Evolutionary conservation across 1,140 invertebrate species (phyloP), one percentile per base, ranked within the genome.

Genomic region (Leptinotarsa defecta): DNA sequence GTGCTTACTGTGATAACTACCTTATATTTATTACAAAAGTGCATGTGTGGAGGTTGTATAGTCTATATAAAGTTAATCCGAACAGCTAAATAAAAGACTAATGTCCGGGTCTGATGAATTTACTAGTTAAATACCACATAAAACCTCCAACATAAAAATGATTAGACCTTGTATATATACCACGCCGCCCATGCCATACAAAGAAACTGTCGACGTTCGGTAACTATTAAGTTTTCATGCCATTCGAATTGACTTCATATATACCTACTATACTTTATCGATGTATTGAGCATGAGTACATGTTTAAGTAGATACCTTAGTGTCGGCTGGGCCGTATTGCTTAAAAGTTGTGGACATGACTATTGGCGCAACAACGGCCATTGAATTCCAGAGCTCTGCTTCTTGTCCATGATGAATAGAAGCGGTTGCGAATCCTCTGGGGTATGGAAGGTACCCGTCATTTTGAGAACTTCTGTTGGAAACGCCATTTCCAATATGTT

Each of bases 341-440:
- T 96, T 94, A 85, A 95, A 99, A 68, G 98, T 99, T 13, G 98
- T 97, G 1, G 97, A 92, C 81, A 95, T 88, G 5, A 94, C 93
- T 79, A 99, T 93, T 1, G 95, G 96, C n/a, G 96, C 92, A 48
- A 99, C 92, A 13, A 99, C 93, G 70, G 93, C 85, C 71, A 84
- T 84, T 1, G 85, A 87, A 69, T 87, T 92, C 96, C 96, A 98
- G 88, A 98, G 93, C 65, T 92, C 90, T 11, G 96, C 94, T 80
- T 95, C 92, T 87, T 98, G 96, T 17, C 95, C 94, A 80, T 88
- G 90, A 82, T 99, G 97, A 82, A 98, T 95, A 4, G 96, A 96
- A 81, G 91, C 90, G 3, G 97, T 98, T 13, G 93, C 91, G 86
- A 97, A 98, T 61, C 91, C 90, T 79, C 85, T 86, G 1, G 87